Base-by-base conservation (phyloP, 2,797 vertebrate genomes). In the Fistularia commersonii region DNA sequence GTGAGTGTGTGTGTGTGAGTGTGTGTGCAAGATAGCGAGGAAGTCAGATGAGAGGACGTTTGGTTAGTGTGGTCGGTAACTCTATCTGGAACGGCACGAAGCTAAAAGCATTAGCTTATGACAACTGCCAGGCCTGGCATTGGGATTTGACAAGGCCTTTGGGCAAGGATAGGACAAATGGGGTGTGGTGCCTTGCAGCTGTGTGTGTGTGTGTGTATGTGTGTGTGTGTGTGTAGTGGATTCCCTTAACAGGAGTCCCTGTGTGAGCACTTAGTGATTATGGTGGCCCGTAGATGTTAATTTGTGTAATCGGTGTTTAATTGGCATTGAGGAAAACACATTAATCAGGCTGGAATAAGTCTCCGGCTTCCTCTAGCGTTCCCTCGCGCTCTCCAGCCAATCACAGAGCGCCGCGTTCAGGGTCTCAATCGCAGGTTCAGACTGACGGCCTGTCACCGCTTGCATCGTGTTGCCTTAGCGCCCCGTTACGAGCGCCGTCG, bases 281-380 rank as follows among this genome's bases (percentile, higher is more conserved):
- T 63, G 56, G 68, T 74, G 62, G 76, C 73, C 70, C 61, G 69
- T 72, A 68, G 66, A 79, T 86, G 80, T 87, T 86, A 77, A 84
- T 85, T 87, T 85, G 81, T 84, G 77, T 85, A 86, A 86, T 86
- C 81, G 81, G 72, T 67, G 77, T 83, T 82, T 84, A 86, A 86
- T 87, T 87, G 82, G 72, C 82, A 78, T 78, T 76, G 79, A 85
- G 77, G 78, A 82, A 86, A 86, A 85, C 77, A 83, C 83, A 85
- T 86, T 86, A 76, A 86, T 86, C 82, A 86, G 77, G 73, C 65
- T 64, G 66, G 74, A 83, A 83, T 67, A 81, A 80, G 73, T 81
- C 73, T 82, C 63, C 50, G 36, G 73, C 63, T 76, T 67, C 67
- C 59, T 34, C 37, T 64, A 76, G 62, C 69, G 83, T 84, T 79